These are phyloP conservation scores for Trematomus bernacchii DNA, from an alignment of 2,797 vertebrate species.

Conservation along the genomic window DNA sequence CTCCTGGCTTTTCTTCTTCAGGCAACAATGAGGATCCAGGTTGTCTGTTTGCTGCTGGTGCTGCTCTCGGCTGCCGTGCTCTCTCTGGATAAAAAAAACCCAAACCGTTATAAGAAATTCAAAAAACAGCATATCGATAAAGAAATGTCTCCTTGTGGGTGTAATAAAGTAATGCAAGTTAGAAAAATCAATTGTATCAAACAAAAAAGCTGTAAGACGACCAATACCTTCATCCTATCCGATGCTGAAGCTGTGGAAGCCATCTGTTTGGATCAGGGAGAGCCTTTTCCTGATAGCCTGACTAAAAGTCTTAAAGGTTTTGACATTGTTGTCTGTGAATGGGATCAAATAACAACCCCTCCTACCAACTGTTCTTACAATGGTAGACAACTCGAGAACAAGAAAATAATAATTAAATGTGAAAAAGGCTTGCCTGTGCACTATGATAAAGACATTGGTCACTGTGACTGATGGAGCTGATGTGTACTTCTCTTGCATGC, in stretches of 20 bases:
- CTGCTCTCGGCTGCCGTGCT: slow-evolving; percentile 9
- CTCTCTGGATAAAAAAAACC: not conserved
- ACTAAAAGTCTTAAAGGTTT: not conserved
- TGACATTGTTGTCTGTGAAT: not conserved
- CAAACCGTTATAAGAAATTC: accelerated
- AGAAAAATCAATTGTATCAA: accelerated
- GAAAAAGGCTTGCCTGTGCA: not conserved
- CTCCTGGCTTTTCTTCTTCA: slow-evolving; percentile 1
- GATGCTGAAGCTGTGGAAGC: accelerated
- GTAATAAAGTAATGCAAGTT: accelerated
- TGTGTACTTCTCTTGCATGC: accelerated
- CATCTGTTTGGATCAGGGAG: accelerated
- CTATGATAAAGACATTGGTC: not conserved
- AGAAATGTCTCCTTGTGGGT: accelerated
- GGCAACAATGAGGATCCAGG: slow-evolving; percentile 23
- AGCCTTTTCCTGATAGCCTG: accelerated
- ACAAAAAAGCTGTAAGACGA: not conserved
- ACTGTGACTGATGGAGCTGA: not conserved
- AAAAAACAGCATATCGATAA: not conserved
- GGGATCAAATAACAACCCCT: accelerated
- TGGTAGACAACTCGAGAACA: not conserved
- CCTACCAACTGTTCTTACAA: not conserved
- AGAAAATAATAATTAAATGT: slow-evolving; percentile 30
- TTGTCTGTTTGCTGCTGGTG: slow-evolving; percentile 21
- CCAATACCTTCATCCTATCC: slow-evolving; percentile 12